Evolutionary conservation across 2,113 vertebrate species (phyloP).

Genomic region (Carassius gibelio): DNA sequence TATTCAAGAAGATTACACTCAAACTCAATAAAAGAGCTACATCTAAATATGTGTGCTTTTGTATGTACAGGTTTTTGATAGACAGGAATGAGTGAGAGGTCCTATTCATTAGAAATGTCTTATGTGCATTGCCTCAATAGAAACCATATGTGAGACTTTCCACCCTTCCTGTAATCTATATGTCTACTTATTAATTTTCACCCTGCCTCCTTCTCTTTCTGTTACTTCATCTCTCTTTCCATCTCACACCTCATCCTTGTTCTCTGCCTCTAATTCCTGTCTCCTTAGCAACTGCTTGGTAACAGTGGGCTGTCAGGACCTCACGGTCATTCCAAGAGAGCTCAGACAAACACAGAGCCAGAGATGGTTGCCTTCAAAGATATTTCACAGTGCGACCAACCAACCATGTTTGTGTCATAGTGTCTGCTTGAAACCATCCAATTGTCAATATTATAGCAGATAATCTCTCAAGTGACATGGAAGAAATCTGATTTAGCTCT

Average conservation of each 20-base stretch:
- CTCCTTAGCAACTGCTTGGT: conserved; percentile 53
- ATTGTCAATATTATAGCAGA: not conserved
- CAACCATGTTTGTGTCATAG: not conserved
- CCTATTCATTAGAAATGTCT: conserved; percentile 42
- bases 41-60: not conserved
- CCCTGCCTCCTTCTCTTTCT: conserved; percentile 23
- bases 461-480: conserved; percentile 13
- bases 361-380: conserved; percentile 3
- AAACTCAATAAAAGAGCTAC: no score
- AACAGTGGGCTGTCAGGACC: conserved; percentile 35
- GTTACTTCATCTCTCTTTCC: conserved; percentile 35
- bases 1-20: no score
- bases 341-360: not conserved
- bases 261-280: conserved; percentile 44
- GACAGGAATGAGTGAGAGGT: conserved; percentile 27
- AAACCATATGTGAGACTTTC: conserved; percentile 46
- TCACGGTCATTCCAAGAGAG: not conserved
- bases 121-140: not conserved
- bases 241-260: conserved; percentile 25
- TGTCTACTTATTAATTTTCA: not conserved
- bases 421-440: not conserved
- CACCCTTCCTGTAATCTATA: conserved; percentile 6
- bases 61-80: not conserved
- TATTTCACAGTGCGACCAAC: not conserved
- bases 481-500: not conserved